Base-by-base conservation (phyloP, 2,113 vertebrate species). In the Tauraco erythrolophus region DNA sequence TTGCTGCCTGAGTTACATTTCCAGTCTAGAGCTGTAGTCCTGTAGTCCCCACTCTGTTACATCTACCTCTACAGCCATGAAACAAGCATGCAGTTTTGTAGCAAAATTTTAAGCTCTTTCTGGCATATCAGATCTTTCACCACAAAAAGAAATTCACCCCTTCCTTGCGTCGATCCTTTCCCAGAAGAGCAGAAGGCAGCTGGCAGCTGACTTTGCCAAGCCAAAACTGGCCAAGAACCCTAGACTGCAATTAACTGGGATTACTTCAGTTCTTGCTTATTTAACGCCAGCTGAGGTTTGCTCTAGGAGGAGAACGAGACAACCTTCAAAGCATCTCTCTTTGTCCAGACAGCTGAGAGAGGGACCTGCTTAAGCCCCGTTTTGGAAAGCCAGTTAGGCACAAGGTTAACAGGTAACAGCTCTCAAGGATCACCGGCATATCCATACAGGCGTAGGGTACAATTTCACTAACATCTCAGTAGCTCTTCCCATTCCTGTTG, bases 1-100 rank as follows among this genome's bases (percentile, higher is more conserved):
- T 95, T 91, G 41, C 60, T 92, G 39, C 54, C 61, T 30, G 57
- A 82, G 24, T 93, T 93, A 71, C 48, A 45, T 71, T 89, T 87
- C 30, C 61, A 46, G 24, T 48, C 68, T 65, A 58, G 46, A 77
- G 45, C 35, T 89, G 33, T 58, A 70, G 57, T 37, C 28, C 35
- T 89, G 33, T 58, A 70, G 57, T 37, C 28, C 33, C 58, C 14
- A 70, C n/a, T 72, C 37, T 79, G 27, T 37, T 91, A 93, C 84
- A 84, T 77, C 62, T 83, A 25, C 28, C 23, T 57, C 28, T 88
- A 81, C 14, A 70, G 54, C 51, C 65, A 64, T 71, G 54, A 90
- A 95, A 80, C 9, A 84, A 65, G 57, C 28, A 74, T 66, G 12
- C 4, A 37, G 35, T 83, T 79, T 56, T 51, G 17, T 48, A 61